These are phyloP conservation scores for Polietes domitor DNA, from an alignment of 2,888 invertebrate species.

Conservation along the genomic window DNA sequence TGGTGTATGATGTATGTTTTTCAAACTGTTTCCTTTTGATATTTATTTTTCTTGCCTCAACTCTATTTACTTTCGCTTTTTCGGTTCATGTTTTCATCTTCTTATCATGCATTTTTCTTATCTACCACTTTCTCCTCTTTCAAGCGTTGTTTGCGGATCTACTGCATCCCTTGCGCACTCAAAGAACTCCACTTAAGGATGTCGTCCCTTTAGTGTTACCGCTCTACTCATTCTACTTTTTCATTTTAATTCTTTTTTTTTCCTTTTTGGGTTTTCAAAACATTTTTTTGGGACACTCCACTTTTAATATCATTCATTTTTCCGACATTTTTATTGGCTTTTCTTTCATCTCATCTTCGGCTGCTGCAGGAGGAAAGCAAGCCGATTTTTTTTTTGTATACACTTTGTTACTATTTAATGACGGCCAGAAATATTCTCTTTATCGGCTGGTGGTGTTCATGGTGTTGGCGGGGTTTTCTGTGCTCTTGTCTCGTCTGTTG, in stretches of 20 bases:
- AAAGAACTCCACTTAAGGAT: constrained; percentile 1
- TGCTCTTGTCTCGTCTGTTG: constrained; percentile 23
- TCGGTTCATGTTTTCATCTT: no score
- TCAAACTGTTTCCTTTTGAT: no score
- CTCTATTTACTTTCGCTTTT: no score
- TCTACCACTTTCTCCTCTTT: no score
- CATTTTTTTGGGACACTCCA: background rate
- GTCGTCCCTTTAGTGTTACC: background rate
- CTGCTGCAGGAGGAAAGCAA: background rate
- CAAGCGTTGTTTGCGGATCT: background rate
- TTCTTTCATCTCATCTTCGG: background rate
- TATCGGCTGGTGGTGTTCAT: background rate
- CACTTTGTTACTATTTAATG: constrained; percentile 34
- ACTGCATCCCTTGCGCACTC: background rate
- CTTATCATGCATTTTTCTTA: no score
- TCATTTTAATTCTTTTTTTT: background rate
- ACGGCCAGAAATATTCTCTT: constrained; percentile 21
- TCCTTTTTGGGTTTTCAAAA: background rate
- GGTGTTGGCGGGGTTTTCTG: background rate
- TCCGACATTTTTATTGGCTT: constrained; percentile 11
- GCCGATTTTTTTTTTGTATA: constrained; percentile 1
- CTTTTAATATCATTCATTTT: background rate
- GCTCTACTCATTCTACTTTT: background rate
- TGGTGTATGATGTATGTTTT: no score
- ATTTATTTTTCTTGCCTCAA: no score